Evolutionary conservation across 2,888 invertebrate genomes (phyloP), one percentile per base, ranked within the genome.

Genomic region (Zhuqinia jingwanae): DNA sequence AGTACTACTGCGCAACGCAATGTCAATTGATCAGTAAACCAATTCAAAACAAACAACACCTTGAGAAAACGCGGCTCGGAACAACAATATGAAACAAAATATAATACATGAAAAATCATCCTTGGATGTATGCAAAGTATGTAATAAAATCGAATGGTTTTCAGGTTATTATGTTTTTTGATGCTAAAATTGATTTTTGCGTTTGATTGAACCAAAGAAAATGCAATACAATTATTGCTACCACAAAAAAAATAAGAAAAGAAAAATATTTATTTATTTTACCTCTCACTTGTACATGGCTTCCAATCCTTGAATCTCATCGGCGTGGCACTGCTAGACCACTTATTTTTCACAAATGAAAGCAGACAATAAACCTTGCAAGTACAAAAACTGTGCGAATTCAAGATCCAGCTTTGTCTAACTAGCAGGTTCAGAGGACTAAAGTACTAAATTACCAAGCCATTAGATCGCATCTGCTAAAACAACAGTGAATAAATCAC

Each of bases 261-360:
- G 8, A 36, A 6, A 8, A 36, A 36, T 30, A n/a, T 63, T 3
- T 65, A 68, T 65, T 58, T 50, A 30, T 17, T 58, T 82, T 82
- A 82, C 82, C 82, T 82, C 20, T 36, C n/a, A n/a, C 25, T 13
- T 36, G 36, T 22, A 11, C 70, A 58, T 47, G 30, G 15, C 63
- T 58, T 73, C 73, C 82, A 63, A 30, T 82, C 82, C 63, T 63
- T 75, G 75, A 50, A 25, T 75, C 47, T 47, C 75, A 82, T 82
- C 27, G 70, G 68, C 22, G 50, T 47, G 45, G 13, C 47, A 79
- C 30, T 36, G 10, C 50, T 75, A 1, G 36, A 15, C 53, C 50
- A 70, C 17, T 45, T 68, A 47, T 22, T 68, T 45, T 68, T 65
- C n/a, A 11, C 22, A 20, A 68, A 15, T 0, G 45, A 45, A 68